phyloP scores from a whole-genome alignment of 2,113 vertebrate species.

The Lepisosteus osseus region DNA sequence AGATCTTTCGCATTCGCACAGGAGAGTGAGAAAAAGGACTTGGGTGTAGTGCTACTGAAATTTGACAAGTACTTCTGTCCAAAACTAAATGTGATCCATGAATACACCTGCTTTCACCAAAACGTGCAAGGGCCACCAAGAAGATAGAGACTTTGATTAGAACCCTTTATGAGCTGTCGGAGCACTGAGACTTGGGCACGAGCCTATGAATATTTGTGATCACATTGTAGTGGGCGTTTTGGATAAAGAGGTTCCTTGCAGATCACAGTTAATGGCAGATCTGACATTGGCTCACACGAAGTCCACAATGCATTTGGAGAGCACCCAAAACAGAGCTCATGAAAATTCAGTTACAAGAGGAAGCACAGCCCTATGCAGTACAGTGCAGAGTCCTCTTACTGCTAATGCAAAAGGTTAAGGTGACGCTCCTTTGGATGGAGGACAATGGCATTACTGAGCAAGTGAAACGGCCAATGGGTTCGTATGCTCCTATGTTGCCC shows the following conservation, averaged over 20 bases:
- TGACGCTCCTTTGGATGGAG: not conserved
- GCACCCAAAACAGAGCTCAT: not conserved
- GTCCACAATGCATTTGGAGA: not conserved
- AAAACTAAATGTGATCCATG: constrained; percentile 13
- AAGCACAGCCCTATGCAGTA: not conserved
- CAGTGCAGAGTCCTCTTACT: not conserved
- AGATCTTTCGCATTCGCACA: constrained; percentile 3
- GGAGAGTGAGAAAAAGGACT: not conserved
- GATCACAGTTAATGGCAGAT: constrained; percentile 4
- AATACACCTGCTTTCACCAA: constrained; percentile 10
- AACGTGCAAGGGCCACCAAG: too few relatives aligned
- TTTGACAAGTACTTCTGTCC: constrained; percentile 15
- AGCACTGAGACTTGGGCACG: constrained; percentile 18
- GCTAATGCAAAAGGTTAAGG: not conserved
- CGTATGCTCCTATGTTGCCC: not conserved
- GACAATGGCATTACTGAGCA: not conserved
- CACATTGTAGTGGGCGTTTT: constrained; percentile 21
- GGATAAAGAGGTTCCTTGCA: constrained; percentile 10
- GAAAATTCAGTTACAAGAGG: not conserved
- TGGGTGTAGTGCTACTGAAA: not conserved
- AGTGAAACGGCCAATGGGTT: not conserved
- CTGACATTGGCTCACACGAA: constrained; percentile 9
- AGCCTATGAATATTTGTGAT: constrained; percentile 10
- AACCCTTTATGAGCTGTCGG: constrained; percentile 17
- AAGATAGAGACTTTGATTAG: not conserved